Evolutionary conservation across 2,888 invertebrate species (phyloP).

Genomic region (Gibbula magus): DNA sequence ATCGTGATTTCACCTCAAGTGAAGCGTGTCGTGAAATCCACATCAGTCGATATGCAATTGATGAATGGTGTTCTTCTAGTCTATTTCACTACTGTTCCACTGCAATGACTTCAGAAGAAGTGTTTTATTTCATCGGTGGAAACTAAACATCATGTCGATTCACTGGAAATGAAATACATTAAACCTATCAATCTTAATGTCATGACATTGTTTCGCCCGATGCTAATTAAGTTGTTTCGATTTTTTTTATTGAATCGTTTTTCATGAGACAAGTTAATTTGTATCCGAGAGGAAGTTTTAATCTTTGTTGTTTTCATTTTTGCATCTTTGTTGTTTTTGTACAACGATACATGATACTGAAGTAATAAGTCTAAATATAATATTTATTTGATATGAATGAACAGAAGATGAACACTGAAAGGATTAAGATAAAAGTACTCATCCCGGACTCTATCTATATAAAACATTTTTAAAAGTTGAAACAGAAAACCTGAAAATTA

Average conservation of each 20-base stretch:
- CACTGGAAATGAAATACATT: slow-evolving; percentile 1
- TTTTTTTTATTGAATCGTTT: not conserved
- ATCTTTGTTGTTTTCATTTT: too few relatives aligned
- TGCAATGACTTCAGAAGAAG: not conserved
- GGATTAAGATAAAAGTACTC: too few relatives aligned
- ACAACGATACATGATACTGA: too few relatives aligned
- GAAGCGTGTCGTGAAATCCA: not conserved
- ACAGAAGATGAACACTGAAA: too few relatives aligned
- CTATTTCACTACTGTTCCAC: slow-evolving; percentile 11
- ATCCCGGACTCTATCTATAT: too few relatives aligned
- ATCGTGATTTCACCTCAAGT: not conserved
- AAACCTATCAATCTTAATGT: slow-evolving; percentile 1
- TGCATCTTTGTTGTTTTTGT: too few relatives aligned
- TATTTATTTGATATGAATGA: too few relatives aligned
- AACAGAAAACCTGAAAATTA: too few relatives aligned
- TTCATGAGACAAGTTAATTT: too few relatives aligned
- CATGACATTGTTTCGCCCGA: not conserved
- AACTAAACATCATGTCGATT: not conserved
- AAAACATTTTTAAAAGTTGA: too few relatives aligned
- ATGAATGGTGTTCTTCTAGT: slow-evolving; percentile 14
- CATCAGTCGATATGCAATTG: not conserved
- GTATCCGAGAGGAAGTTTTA: too few relatives aligned
- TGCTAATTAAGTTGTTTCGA: not conserved
- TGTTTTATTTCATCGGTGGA: not conserved
- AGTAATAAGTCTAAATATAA: too few relatives aligned